These are phyloP conservation scores for Drosophila obscura DNA, from an alignment of 1,140 invertebrate species.

Conservation along the genomic window DNA sequence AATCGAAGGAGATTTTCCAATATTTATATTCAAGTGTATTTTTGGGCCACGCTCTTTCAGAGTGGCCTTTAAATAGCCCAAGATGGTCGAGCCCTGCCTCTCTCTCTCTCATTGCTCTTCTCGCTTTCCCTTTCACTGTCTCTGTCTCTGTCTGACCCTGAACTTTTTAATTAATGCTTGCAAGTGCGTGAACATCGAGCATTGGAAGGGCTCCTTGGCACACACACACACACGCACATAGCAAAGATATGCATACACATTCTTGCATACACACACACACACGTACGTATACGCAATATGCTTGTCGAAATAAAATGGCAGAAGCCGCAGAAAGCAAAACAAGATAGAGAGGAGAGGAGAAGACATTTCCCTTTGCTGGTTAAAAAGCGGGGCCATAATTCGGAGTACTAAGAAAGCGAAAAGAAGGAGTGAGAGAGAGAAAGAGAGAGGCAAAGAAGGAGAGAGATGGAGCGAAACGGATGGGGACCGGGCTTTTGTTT, in stretches of 20 bases:
- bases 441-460: background rate
- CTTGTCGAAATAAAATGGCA: constrained; percentile 27
- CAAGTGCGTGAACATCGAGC: constrained; percentile 52
- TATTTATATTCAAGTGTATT: no score
- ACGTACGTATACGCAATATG: constrained; percentile 2
- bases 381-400: constrained; percentile 51
- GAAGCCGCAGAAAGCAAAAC: constrained; percentile 46
- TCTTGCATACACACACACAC: background rate
- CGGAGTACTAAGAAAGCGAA: constrained; percentile 1
- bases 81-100: no score
- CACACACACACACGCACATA: background rate
- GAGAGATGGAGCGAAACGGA: background rate
- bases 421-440: background rate
- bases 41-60: no score
- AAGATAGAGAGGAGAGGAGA: constrained; percentile 18
- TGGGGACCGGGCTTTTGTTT: constrained; percentile 47
- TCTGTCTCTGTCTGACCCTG: constrained; percentile 49
- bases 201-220: constrained; percentile 38
- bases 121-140: background rate
- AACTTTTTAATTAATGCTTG: constrained; percentile 60
- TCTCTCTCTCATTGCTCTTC: constrained; percentile 22
- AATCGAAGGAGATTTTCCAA: no score
- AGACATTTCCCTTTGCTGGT: constrained; percentile 48
- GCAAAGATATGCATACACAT: background rate
- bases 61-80: background rate